Conservation (phyloP, 2,797 vertebrate species). For the Miichthys miiuy region DNA sequence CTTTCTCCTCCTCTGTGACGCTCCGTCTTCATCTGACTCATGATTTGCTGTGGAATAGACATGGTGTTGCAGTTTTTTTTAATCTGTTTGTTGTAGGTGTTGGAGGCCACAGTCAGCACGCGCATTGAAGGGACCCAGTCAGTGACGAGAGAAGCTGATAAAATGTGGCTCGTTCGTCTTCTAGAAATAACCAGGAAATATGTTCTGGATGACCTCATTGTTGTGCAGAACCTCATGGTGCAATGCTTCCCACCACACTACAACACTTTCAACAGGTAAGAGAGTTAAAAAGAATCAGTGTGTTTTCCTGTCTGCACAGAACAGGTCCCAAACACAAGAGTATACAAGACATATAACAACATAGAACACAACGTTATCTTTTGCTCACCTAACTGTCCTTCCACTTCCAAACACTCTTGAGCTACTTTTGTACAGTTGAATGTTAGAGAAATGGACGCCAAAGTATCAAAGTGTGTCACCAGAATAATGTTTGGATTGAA, state of each 20-base stretch:
- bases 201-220: conserved; percentile 91
- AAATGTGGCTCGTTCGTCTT: conserved; percentile 98
- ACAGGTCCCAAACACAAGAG: not conserved
- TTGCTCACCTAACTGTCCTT: not conserved
- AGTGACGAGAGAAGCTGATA: conserved; percentile 93
- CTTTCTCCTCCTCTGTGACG: not conserved
- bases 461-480: not conserved
- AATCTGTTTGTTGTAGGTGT: conserved; percentile 66
- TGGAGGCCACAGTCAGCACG: conserved; percentile 92
- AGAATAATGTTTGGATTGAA: not conserved
- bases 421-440: not conserved
- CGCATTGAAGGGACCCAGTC: conserved; percentile 95
- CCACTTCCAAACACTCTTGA: not conserved
- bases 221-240: conserved; percentile 94
- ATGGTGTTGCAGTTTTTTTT: not conserved
- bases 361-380: too few species aligned
- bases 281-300: accelerated
- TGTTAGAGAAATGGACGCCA: not conserved
- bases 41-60: not conserved
- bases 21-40: not conserved
- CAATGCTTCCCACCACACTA: conserved; percentile 97
- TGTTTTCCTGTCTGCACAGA: not conserved
- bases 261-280: conserved; percentile 88
- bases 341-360: too few species aligned
- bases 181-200: conserved; percentile 96